Evolutionary conservation across 2,888 invertebrate genomes (phyloP).

Genomic region (Temnothorax rugatulus): DNA sequence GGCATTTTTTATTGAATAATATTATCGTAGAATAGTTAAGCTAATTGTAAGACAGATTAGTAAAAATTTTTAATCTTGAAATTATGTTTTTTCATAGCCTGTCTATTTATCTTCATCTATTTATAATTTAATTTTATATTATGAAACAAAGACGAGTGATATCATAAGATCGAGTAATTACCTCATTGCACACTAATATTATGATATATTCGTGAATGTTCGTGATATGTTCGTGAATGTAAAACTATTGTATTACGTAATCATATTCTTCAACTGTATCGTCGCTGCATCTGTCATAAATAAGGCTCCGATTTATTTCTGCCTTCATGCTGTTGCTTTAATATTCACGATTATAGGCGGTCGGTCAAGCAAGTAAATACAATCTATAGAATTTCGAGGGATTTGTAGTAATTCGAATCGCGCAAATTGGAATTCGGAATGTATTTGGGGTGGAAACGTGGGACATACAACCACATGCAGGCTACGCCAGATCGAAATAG

Average conservation of each 20-base stretch:
- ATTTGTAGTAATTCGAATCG: slow-evolving; percentile 38
- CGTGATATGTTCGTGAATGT: not conserved
- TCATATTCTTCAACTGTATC: not conserved
- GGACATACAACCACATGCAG: not conserved
- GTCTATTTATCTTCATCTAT: not conserved
- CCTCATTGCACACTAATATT: not conserved
- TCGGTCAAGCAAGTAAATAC: slow-evolving; percentile 16
- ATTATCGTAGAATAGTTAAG: no score
- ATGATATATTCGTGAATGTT: no score
- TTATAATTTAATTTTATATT: not conserved
- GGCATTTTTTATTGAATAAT: no score
- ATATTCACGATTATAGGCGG: not conserved
- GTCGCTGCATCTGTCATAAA: not conserved
- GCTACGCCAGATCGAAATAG: slow-evolving; percentile 23
- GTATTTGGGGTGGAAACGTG: not conserved
- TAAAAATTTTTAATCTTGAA: not conserved
- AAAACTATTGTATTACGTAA: not conserved
- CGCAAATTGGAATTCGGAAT: slow-evolving; percentile 36
- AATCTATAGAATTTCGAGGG: slow-evolving; percentile 28
- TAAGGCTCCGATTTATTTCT: not conserved
- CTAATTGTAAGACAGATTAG: not conserved
- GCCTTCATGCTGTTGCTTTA: not conserved
- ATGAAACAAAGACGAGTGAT: not conserved
- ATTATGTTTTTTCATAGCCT: not conserved
- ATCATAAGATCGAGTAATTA: not conserved